Evolutionary conservation across 2,888 invertebrate genomes (phyloP).

Genomic region (Cataglyphis cursor): DNA sequence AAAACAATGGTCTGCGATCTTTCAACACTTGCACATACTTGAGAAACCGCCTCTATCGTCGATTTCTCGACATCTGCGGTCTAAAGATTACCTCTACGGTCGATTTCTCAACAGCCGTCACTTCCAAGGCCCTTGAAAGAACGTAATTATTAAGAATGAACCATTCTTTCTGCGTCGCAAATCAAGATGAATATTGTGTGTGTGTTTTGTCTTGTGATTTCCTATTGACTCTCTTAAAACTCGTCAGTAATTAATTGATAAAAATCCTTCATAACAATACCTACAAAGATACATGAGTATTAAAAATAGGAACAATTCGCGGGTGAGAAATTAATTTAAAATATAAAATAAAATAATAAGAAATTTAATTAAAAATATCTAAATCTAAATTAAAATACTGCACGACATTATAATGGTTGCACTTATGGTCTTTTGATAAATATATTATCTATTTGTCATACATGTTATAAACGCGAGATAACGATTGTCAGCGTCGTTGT

Average conservation of each 20-base stretch:
- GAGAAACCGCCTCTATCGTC: background rate
- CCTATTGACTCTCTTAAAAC: background rate
- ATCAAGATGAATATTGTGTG: conserved; percentile 3
- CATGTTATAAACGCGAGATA: background rate
- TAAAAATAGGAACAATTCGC: background rate
- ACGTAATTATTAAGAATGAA: conserved; percentile 1
- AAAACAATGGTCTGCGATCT: conserved; percentile 4
- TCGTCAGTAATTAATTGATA: background rate
- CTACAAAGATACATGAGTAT: background rate
- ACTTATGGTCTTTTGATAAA: too few relatives aligned
- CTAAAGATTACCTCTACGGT: conserved; percentile 11
- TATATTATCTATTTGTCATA: background rate
- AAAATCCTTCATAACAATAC: background rate
- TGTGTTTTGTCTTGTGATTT: background rate
- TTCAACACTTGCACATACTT: background rate
- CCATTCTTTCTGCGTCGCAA: background rate
- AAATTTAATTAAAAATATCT: background rate
- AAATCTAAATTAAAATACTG: background rate
- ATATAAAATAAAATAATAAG: background rate
- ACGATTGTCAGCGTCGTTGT: background rate
- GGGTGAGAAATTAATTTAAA: background rate
- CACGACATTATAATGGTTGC: background rate
- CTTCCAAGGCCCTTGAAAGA: conserved; percentile 26
- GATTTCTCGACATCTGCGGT: conserved; percentile 27
- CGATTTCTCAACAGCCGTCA: conserved; percentile 35